Percentiles rank a stretch among this genome's conserved stretches.
These are phyloP conservation scores for Priocnemis perturbator DNA, from an alignment of 2,888 invertebrate species.

Conservation along the genomic window DNA sequence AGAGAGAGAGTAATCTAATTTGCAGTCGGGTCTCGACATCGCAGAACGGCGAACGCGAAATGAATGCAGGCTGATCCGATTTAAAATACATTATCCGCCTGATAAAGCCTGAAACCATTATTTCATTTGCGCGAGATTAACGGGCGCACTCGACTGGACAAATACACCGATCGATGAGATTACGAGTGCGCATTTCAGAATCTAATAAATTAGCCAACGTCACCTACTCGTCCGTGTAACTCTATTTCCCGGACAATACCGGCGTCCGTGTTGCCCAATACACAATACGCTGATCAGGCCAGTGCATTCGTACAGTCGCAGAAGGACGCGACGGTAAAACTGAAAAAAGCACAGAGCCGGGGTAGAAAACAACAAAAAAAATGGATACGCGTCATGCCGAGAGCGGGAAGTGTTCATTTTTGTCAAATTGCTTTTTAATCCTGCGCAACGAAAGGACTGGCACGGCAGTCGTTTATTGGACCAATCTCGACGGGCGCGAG, in stretches of 20 bases:
- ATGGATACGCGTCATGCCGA: too few species aligned
- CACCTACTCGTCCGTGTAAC: constrained; percentile 51
- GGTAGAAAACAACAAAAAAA: too few species aligned
- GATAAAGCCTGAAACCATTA: constrained; percentile 60
- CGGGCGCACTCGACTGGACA: constrained; percentile 58
- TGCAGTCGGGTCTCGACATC: constrained; percentile 52
- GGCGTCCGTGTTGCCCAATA: too few species aligned
- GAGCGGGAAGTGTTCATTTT: too few species aligned
- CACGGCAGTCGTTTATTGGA: too few species aligned
- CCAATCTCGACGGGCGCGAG: background rate
- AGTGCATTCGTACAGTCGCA: too few species aligned
- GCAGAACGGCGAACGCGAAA: constrained; percentile 48
- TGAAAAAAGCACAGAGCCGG: too few species aligned
- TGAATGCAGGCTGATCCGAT: constrained; percentile 59
- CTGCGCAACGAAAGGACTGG: too few species aligned
- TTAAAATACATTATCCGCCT: constrained; percentile 60
- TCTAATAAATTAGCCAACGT: constrained; percentile 61
- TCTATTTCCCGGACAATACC: constrained; percentile 45
- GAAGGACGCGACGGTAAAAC: too few species aligned
- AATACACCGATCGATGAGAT: constrained; percentile 60
- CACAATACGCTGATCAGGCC: too few species aligned
- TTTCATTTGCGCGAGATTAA: constrained; percentile 62
- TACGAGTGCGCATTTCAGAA: constrained; percentile 56
- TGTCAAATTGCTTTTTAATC: too few species aligned
- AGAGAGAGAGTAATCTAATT: constrained; percentile 44